Evolutionary conservation across 1,140 invertebrate genomes (phyloP), one percentile per base, ranked within the genome.

Genomic region (Drosophila seguyi): DNA sequence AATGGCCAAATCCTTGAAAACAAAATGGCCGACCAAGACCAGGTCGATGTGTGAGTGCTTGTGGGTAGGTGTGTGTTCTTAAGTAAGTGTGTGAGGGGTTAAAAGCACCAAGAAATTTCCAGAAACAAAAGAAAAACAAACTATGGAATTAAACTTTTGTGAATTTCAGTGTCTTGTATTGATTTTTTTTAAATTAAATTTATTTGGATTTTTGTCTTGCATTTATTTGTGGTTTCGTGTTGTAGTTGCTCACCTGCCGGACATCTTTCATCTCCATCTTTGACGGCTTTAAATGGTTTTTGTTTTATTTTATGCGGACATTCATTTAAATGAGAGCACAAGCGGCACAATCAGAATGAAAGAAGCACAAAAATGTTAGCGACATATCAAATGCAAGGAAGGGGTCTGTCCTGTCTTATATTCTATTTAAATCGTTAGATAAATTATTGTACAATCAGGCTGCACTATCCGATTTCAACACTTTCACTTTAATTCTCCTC

Each of bases 251-350:
- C 94, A 95, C 95, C 95, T 95, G 95, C 94, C 84, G 94, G 94
- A 88, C 94, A 93, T 93, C 95, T 93, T 91, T 95, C 95, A 90
- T 95, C 95, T 82, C 95, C 95, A 91, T 95, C 94, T 93, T 94
- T 94, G 92, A 94, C 94, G 92, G 95, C 95, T 95, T 77, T 77
- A 55, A 92, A 69, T 68, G 44, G 20, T 82, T 77, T 79, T 80
- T 52, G 47, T 56, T 71, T 55, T 55, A 60, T 53, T 59, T 48
- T 52, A 41, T 55, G 45, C 16, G 29, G 34, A 48, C 69, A 60
- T 79, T 47, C 47, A 39, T 60, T 73, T 69, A 63, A 68, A 84
- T 88, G 84, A 87, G 53, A 75, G 72, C 84, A 55, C 52, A 84
- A 88, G 77, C 84, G 34, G 84, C 85, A 80, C 80, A 90, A 71